phyloP scores from a whole-genome alignment of 1,140 invertebrate genomes.

The Neocloeon triangulifer region DNA sequence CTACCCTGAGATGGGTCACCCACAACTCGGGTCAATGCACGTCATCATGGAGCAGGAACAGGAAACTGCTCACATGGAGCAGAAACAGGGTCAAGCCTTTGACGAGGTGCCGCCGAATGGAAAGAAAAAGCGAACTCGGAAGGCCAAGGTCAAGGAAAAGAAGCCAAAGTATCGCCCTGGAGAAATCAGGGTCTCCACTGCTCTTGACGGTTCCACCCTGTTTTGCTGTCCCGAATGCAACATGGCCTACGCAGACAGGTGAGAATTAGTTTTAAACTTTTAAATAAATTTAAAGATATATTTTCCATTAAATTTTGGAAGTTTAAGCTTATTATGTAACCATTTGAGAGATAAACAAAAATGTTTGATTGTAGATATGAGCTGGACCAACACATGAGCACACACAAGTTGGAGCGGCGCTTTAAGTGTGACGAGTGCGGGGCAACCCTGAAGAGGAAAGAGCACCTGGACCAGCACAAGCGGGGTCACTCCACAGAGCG shows the following conservation, averaged over 20 bases:
- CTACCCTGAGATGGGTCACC: no score
- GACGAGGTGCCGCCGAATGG: conserved; percentile 3
- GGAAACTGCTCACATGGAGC: no score
- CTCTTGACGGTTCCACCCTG: conserved; percentile 7
- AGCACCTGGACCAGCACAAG: conserved; percentile 12
- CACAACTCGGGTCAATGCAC: no score
- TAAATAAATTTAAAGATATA: no score
- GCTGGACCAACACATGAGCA: conserved; percentile 6
- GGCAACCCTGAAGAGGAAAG: conserved; percentile 22
- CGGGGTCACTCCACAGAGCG: conserved; percentile 7
- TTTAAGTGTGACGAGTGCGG: conserved; percentile 20
- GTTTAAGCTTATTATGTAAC: no score
- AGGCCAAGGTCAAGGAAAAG: conserved; percentile 1
- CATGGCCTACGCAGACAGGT: conserved; percentile 7
- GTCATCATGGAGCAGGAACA: no score
- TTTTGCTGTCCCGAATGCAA: conserved; percentile 10
- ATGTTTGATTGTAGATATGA: no score
- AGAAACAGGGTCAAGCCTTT: no score
- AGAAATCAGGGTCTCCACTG: conserved; percentile 6
- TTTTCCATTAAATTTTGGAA: no score
- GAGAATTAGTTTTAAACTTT: no score
- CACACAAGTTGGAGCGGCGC: conserved; percentile 8
- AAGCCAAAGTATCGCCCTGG: conserved; percentile 4
- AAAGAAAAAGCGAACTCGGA: conserved; percentile 8
- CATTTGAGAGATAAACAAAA: no score